Percentiles rank a stretch among this genome's conserved stretches.
These are phyloP conservation scores for Metopia argyrocephala DNA, from an alignment of 2,888 invertebrate species.

Conservation along the genomic window DNA sequence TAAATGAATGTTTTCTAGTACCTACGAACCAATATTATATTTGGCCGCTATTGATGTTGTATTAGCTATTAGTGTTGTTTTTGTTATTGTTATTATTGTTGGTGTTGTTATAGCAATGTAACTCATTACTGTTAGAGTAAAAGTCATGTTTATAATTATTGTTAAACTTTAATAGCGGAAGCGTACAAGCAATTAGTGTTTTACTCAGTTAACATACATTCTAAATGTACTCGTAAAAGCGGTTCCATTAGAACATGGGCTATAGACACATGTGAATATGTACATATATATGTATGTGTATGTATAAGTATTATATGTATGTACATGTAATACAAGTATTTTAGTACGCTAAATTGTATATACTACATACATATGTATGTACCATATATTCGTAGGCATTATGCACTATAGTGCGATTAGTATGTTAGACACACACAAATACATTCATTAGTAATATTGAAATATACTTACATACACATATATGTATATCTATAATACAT, in stretches of 20 bases:
- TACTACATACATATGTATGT: not conserved
- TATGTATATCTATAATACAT: not conserved
- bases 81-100: not conserved
- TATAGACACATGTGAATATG: not conserved
- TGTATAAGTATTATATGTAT: too few relatives aligned
- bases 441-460: too few relatives aligned
- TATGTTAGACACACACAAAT: too few relatives aligned
- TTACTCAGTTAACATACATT: constrained; percentile 59
- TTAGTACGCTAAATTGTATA: not conserved
- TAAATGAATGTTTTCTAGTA: too few relatives aligned
- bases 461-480: not conserved
- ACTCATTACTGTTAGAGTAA: constrained; percentile 19
- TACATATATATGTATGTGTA: not conserved
- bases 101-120: not conserved
- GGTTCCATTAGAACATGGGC: constrained; percentile 34
- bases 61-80: not conserved
- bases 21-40: not conserved
- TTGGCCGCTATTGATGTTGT: not conserved
- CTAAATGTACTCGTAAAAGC: constrained; percentile 21
- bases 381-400: not conserved
- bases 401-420: too few relatives aligned
- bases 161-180: constrained; percentile 64
- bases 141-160: constrained; percentile 63
- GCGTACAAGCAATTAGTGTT: constrained; percentile 64
- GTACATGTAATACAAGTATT: not conserved